Percentiles rank a stretch among this genome's conserved stretches.
phyloP scores from a whole-genome alignment of 2,888 invertebrate genomes.

The Lycia hirtaria region DNA sequence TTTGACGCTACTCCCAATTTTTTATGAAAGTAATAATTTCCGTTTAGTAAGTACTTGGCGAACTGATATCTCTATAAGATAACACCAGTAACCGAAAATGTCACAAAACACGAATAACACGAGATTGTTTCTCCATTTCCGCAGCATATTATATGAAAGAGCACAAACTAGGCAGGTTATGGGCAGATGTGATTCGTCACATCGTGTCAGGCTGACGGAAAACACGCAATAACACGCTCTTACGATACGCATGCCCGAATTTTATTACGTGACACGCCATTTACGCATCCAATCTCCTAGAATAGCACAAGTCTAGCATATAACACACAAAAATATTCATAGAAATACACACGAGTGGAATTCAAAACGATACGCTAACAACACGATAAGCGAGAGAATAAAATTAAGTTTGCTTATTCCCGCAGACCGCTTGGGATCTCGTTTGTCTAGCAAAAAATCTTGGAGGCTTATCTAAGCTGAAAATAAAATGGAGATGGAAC shows the following conservation, averaged over 20 bases:
- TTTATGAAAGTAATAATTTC: too few relatives aligned
- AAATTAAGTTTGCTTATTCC: slow-evolving; percentile 47
- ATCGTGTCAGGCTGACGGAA: slow-evolving; percentile 54
- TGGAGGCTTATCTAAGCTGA: slow-evolving; percentile 65
- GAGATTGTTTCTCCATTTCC: slow-evolving; percentile 23
- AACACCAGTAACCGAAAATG: slow-evolving; percentile 6
- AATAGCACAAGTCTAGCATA: slow-evolving; percentile 30
- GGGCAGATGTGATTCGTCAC: slow-evolving; percentile 56
- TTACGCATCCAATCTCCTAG: slow-evolving; percentile 31
- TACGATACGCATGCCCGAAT: slow-evolving; percentile 54
- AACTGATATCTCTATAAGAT: neutral
- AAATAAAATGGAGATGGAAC: slow-evolving; percentile 77
- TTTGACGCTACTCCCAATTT: too few relatives aligned
- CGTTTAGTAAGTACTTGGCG: neutral
- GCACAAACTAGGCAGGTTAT: slow-evolving; percentile 43
- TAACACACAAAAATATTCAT: slow-evolving; percentile 31
- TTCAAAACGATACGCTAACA: slow-evolving; percentile 38
- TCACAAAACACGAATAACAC: slow-evolving; percentile 7
- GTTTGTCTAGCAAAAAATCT: slow-evolving; percentile 67
- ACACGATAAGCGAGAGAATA: slow-evolving; percentile 47
- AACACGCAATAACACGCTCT: slow-evolving; percentile 62
- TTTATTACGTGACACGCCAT: slow-evolving; percentile 54
- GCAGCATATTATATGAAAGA: slow-evolving; percentile 37
- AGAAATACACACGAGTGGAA: slow-evolving; percentile 23
- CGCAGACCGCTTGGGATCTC: slow-evolving; percentile 52